A percentile compares a stretch with the other conserved stretches of the same genome.
Evolutionary conservation across 2,797 vertebrate species (phyloP).

Genomic region (Siniperca undulata): DNA sequence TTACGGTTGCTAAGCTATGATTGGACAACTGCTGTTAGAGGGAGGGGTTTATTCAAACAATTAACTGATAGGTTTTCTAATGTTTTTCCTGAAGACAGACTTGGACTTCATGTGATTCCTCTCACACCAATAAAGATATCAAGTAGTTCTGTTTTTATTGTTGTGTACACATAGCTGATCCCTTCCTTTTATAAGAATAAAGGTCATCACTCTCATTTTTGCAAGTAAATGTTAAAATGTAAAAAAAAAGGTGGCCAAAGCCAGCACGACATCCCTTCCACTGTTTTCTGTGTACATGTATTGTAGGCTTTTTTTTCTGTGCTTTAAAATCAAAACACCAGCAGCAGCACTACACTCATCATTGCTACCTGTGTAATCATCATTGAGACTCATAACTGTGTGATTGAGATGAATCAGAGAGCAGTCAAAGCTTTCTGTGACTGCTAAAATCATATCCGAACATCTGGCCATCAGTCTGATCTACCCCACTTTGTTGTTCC

Average conservation of each 20-base stretch:
- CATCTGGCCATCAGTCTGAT: conserved; percentile 76
- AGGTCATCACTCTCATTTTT: background rate
- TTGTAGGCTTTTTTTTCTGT: conserved; percentile 4
- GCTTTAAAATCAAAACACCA: conserved; percentile 17
- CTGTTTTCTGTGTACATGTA: background rate
- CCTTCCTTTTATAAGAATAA: background rate
- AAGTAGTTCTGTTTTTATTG: background rate
- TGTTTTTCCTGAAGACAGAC: background rate
- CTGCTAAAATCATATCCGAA: conserved; percentile 62
- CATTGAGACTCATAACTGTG: conserved; percentile 34
- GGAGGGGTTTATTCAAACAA: too few relatives aligned
- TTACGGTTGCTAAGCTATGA: too few relatives aligned
- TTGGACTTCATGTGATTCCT: background rate
- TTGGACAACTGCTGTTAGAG: too few relatives aligned
- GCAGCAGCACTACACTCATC: conserved; percentile 47
- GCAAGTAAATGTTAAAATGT: background rate
- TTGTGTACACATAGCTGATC: background rate
- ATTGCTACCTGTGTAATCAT: conserved; percentile 56
- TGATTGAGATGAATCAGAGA: conserved; percentile 64
- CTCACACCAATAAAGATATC: conserved; percentile 5
- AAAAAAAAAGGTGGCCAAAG: background rate
- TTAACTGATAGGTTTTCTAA: background rate
- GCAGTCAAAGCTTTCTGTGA: conserved; percentile 43
- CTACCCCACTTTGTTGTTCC: conserved; percentile 68
- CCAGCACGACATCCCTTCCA: conserved; percentile 9